phyloP scores from a whole-genome alignment of 2,797 vertebrate genomes.

The Etheostoma nigrum region DNA sequence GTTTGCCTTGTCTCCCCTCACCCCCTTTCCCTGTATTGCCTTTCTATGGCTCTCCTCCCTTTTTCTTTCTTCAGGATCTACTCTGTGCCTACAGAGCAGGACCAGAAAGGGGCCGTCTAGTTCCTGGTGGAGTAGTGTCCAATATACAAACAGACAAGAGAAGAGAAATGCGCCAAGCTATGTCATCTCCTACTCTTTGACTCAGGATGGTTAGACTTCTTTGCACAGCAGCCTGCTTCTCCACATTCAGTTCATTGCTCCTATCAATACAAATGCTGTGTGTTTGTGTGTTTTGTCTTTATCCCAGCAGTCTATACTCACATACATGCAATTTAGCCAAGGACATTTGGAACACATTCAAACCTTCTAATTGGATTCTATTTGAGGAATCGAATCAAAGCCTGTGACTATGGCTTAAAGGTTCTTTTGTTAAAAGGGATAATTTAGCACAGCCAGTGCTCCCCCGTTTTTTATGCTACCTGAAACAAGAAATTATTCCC shows the following conservation, averaged over 20 bases:
- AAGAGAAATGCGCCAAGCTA: slow-evolving; percentile 44
- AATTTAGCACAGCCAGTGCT: slow-evolving; percentile 65
- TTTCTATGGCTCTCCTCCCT: slow-evolving; percentile 20
- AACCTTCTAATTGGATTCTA: slow-evolving; percentile 80
- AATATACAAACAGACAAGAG: slow-evolving; percentile 41
- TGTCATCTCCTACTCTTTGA: slow-evolving; percentile 47
- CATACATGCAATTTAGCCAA: slow-evolving; percentile 53
- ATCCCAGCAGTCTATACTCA: slow-evolving; percentile 54
- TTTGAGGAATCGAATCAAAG: slow-evolving; percentile 80
- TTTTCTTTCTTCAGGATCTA: slow-evolving; percentile 78
- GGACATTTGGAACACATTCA: slow-evolving; percentile 76
- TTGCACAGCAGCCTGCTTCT: slow-evolving; percentile 63
- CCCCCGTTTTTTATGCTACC: slow-evolving; percentile 42
- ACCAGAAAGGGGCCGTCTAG: slow-evolving; percentile 81
- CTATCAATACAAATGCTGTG: slow-evolving; percentile 18
- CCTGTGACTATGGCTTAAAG: slow-evolving; percentile 67
- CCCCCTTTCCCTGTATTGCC: neutral
- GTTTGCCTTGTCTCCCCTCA: slow-evolving; percentile 31
- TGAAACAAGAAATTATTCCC: slow-evolving; percentile 67
- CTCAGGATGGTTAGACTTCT: slow-evolving; percentile 66
- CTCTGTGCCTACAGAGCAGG: slow-evolving; percentile 83
- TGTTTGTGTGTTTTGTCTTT: slow-evolving; percentile 21
- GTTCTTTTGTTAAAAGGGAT: slow-evolving; percentile 75
- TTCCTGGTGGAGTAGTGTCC: slow-evolving; percentile 47
- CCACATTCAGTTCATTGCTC: slow-evolving; percentile 11